These are phyloP conservation scores for Ptiloglossa arizonensis DNA, from an alignment of 1,140 invertebrate species.

Conservation along the genomic window DNA sequence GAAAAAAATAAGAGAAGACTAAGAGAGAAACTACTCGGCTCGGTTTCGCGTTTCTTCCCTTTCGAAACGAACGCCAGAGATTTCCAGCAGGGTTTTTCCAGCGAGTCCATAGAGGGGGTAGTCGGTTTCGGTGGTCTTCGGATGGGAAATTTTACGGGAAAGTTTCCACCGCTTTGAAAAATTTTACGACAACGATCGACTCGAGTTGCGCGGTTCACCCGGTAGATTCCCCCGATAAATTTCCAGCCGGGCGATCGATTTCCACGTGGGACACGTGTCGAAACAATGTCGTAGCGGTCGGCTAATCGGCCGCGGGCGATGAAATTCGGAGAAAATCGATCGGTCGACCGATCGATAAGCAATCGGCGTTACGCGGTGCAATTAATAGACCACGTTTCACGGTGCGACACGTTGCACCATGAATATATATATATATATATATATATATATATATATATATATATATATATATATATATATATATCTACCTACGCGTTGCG, in stretches of 20 bases:
- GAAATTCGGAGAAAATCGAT: slow-evolving; percentile 28
- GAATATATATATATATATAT: too few relatives aligned
- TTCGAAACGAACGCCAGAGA: too few relatives aligned
- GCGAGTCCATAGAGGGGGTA: too few relatives aligned
- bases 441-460: too few relatives aligned
- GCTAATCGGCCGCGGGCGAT: neutral
- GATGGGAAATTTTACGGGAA: too few relatives aligned
- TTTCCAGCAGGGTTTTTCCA: too few relatives aligned
- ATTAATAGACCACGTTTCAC: slow-evolving; percentile 15
- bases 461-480: too few relatives aligned
- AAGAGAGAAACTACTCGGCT: neutral
- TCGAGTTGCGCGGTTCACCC: too few relatives aligned
- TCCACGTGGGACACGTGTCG: neutral
- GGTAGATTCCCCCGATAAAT: neutral
- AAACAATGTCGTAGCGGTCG: neutral
- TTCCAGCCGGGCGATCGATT: neutral
- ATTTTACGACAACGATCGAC: too few relatives aligned
- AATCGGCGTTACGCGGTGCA: neutral
- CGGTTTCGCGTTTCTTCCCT: neutral
- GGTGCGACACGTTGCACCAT: neutral
- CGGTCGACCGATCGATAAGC: slow-evolving; percentile 9
- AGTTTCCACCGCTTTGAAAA: too few relatives aligned
- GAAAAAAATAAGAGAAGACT: neutral
- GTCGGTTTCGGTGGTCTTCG: too few relatives aligned
- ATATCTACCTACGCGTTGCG: too few relatives aligned